These are phyloP conservation scores for Eledone cirrhosa DNA, from an alignment of 2,888 invertebrate genomes.

Conservation along the genomic window DNA sequence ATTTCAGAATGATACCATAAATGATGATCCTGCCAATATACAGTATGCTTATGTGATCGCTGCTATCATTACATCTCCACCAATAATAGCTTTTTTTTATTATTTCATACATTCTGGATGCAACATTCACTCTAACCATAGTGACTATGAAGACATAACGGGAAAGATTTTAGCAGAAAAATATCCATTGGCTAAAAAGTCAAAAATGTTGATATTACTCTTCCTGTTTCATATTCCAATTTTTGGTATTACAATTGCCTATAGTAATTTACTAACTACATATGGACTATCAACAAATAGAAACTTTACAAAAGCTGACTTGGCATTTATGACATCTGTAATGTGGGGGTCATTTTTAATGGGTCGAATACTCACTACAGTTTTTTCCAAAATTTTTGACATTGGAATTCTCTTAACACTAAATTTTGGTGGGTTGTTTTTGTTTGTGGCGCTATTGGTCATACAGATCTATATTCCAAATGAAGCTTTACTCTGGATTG, in stretches of 20 bases:
- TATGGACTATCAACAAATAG: slow-evolving; percentile 30
- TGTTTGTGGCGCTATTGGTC: slow-evolving; percentile 29
- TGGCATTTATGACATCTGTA: slow-evolving; percentile 32
- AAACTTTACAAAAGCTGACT: slow-evolving; percentile 31
- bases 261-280: slow-evolving; percentile 35
- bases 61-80: slow-evolving; percentile 29
- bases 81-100: slow-evolving; percentile 35
- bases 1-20: neutral
- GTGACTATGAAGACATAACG: neutral
- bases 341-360: slow-evolving; percentile 36
- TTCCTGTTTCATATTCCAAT: slow-evolving; percentile 36
- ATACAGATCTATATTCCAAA: neutral
- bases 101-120: slow-evolving; percentile 30
- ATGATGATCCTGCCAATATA: slow-evolving; percentile 7
- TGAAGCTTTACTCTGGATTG: slow-evolving; percentile 34
- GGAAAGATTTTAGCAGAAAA: neutral
- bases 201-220: slow-evolving; percentile 29
- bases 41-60: slow-evolving; percentile 35
- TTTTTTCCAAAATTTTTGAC: slow-evolving; percentile 12
- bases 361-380: slow-evolving; percentile 31
- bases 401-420: slow-evolving; percentile 28
- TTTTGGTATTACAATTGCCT: slow-evolving; percentile 34
- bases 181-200: neutral
- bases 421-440: slow-evolving; percentile 32
- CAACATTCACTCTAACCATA: neutral